Evolutionary conservation across 2,888 invertebrate genomes (phyloP).

Genomic region (Sphaerophoria taeniata): DNA sequence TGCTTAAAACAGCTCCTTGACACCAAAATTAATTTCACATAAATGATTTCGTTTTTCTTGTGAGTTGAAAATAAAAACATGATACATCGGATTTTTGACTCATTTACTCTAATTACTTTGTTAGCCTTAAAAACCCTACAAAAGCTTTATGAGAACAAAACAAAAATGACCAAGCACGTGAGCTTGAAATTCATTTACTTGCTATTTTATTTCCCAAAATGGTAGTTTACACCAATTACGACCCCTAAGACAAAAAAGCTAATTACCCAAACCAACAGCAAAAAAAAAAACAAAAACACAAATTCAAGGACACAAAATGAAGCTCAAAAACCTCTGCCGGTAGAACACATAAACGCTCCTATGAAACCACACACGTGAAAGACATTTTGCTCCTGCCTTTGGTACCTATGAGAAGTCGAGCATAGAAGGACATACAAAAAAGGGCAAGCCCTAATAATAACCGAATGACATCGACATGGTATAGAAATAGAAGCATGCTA

Average conservation of each 20-base stretch:
- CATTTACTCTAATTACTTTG: slow-evolving; percentile 23
- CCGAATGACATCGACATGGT: slow-evolving; percentile 44
- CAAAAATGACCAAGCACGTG: slow-evolving; percentile 12
- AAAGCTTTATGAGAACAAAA: slow-evolving; percentile 8
- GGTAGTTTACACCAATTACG: slow-evolving; percentile 65
- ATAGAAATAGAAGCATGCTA: neutral
- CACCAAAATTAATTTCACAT: neutral
- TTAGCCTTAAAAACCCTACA: neutral
- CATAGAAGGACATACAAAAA: neutral
- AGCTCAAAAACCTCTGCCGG: neutral
- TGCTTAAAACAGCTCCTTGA: neutral
- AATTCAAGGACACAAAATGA: slow-evolving; percentile 49
- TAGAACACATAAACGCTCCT: slow-evolving; percentile 5
- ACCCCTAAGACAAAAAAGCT: slow-evolving; percentile 43
- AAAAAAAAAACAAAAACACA: slow-evolving; percentile 20
- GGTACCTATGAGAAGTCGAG: neutral
- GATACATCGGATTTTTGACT: neutral
- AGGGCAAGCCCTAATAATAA: slow-evolving; percentile 48
- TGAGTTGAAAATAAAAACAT: neutral
- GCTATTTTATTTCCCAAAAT: slow-evolving; percentile 55
- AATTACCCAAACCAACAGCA: slow-evolving; percentile 54
- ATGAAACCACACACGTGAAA: slow-evolving; percentile 19
- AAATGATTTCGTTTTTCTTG: neutral
- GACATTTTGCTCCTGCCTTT: slow-evolving; percentile 2
- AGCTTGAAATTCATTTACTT: slow-evolving; percentile 44